Evolutionary conservation across 2,888 invertebrate genomes (phyloP), one percentile per base, ranked within the genome.

Genomic region (Fragum sueziense): DNA sequence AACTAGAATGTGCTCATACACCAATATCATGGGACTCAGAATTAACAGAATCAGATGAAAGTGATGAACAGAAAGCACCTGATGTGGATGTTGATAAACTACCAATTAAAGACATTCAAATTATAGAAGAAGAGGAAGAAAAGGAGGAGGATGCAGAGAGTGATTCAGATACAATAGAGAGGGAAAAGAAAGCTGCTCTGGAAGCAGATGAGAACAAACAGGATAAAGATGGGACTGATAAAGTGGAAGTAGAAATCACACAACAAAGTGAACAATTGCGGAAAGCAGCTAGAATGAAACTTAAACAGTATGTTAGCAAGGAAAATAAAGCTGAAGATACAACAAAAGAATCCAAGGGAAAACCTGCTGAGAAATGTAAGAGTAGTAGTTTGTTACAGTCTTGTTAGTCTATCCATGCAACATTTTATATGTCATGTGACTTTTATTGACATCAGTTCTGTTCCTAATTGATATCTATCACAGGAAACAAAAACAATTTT

Each of bases 1-100:
- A 90, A 52, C 62, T 87, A 54, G 88, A 90, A 68, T 88, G 83
- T 77, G 80, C 88, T 22, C 90, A 90, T 54, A 90, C 90, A 20
- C 88, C 90, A 0, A 74, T 90, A 25, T 84, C 85, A 7, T 90
- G 90, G 90, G 86, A 84, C 65, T 77, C 70, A 7, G 78, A 82
- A 29, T 54, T 61, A 0, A 74, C 78, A 57, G 85, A 85, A 20
- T 74, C 79, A 27, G 79, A 76, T 4, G 79, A 82, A 31, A 80
- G 74, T 75, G 79, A 84, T 68, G 85, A 82, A 47, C 80, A 79
- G 54, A 33, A 79, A 27, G 51, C 71, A 17, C 70, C 73, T 22
- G 82, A 85, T 52, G 47, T n/a, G 14, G 84, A 76, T 17, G 71
- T 80, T 17, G 78, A 77, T 20, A 62, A 81, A 34, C 69, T 84